Base-by-base conservation (phyloP, 2,113 vertebrate genomes). In the Upupa epops region DNA sequence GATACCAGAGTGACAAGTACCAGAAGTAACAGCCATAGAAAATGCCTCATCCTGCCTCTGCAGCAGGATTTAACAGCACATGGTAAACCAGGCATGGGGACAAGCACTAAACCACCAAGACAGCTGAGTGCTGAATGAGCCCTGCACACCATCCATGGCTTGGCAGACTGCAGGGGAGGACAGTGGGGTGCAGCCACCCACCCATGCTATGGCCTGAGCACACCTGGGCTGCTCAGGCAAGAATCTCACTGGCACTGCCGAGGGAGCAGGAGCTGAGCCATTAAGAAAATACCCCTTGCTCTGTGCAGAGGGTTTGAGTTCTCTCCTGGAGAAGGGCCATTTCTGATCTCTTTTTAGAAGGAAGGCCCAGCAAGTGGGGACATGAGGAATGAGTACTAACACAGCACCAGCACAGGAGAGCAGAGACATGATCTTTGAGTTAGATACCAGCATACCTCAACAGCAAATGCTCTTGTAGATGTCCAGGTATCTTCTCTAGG, bases 11-110 rank as follows among this genome's bases (percentile, higher is more conserved):
- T 83, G 79, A 80, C 60, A 87, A 91, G 56, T 51, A 74, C 48
- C 72, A 83, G 60, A 92, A 85, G 73, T 94, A 89, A 92, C 14
- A 28, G 52, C 55, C 26, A 8, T 1, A 34, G 73, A 75, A 69
- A 79, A 87, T 92, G n/a, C 83, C 63, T 92, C 82, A 88, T 55
- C 24, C 56, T 83, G 56, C 48, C 48, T 79, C 51, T 42, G 59
- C 28, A 92, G 36, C 55, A 85, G 74, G 26, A 51, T 88, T 83
- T 51, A 65, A 65, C 59, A 89, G 87, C 85, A 84, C 0, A 0
- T 28, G 76, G 71, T 21, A 54, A 86, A 34, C 59, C 25, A 79
- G 78, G 74, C 93, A 45, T 1, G 2, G 59, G 51, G 54, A 70
- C 89, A 92, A 58, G n/a, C 80, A 36, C 58, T 54, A 48, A 80